phyloP scores from a whole-genome alignment of 2,888 invertebrate genomes.

The Lepeophtheirus nordmannii region DNA sequence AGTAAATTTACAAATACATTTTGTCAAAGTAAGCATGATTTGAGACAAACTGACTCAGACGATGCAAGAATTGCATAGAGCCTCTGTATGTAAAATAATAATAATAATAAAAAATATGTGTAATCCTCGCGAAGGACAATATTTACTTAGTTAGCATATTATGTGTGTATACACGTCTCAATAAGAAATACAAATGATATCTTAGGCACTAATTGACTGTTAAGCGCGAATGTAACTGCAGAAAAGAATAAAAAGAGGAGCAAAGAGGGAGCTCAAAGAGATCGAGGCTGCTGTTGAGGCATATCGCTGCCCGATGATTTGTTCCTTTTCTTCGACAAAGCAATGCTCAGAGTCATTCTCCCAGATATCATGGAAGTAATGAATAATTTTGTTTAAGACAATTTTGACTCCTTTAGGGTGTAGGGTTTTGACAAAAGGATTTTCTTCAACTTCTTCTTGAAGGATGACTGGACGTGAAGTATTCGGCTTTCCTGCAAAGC shows the following conservation, averaged over 20 bases:
- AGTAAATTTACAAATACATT: too few relatives aligned
- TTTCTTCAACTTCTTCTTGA: background rate
- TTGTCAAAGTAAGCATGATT: too few relatives aligned
- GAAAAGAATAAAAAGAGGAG: background rate
- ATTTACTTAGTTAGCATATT: too few relatives aligned
- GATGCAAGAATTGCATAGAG: too few relatives aligned
- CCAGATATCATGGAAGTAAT: slow-evolving; percentile 6
- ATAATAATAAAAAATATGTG: too few relatives aligned
- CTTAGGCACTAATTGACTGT: too few relatives aligned
- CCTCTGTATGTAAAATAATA: too few relatives aligned
- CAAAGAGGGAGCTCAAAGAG: background rate
- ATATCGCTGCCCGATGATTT: background rate
- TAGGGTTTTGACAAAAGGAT: background rate
- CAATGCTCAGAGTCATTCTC: background rate
- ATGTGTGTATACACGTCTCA: too few relatives aligned
- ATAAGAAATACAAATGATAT: too few relatives aligned
- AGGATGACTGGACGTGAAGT: background rate
- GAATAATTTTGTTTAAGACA: background rate
- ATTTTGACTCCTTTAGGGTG: background rate
- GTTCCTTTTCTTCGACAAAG: background rate
- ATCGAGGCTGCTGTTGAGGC: background rate
- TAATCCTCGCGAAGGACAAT: too few relatives aligned
- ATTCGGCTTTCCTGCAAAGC: background rate
- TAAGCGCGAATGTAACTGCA: too few relatives aligned
- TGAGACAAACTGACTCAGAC: too few relatives aligned